Percentiles rank a stretch among this genome's conserved stretches.
phyloP scores from a whole-genome alignment of 53 echinoderm and acorn worm genomes.

The Echinarachnius parma region DNA sequence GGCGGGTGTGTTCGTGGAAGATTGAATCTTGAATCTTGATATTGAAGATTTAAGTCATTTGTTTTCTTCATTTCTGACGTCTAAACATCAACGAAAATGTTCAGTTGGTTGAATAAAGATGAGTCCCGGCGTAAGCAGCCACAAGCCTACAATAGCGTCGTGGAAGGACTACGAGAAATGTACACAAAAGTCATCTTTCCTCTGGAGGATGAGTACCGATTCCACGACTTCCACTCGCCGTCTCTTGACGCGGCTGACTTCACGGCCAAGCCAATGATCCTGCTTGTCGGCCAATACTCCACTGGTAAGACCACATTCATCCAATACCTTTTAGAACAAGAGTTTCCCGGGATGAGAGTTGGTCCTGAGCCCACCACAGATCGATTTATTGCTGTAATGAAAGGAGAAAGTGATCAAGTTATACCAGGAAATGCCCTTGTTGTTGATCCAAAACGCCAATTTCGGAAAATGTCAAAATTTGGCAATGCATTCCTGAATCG shows the following conservation, averaged over 20 bases:
- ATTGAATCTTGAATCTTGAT: no score
- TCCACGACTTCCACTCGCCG: constrained; percentile 91
- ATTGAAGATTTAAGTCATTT: no score
- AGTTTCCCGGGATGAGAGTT: constrained; percentile 93
- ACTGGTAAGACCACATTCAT: constrained; percentile 98
- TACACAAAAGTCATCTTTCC: constrained; percentile 75
- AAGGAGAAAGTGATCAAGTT: constrained; percentile 74
- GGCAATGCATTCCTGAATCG: constrained; percentile 97
- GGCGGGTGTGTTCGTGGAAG: no score
- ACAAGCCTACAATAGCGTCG: constrained; percentile 63
- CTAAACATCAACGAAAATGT: no score
- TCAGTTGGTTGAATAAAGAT: constrained; percentile 88
- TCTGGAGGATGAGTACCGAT: constrained; percentile 84
- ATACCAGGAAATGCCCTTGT: constrained; percentile 96
- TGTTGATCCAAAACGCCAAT: constrained; percentile 93
- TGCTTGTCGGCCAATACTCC: constrained; percentile 96
- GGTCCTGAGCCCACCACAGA: constrained; percentile 96
- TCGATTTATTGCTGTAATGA: constrained; percentile 89
- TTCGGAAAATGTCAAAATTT: constrained; percentile 74
- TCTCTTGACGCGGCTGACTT: constrained; percentile 84
- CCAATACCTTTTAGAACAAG: constrained; percentile 83
- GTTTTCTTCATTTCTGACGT: no score
- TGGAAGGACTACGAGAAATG: constrained; percentile 76
- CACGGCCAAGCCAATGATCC: constrained; percentile 85
- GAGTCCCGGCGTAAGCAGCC: constrained; percentile 77